Conservation (phyloP, 2,888 invertebrate species). For the Pseudanteris insignis region DNA sequence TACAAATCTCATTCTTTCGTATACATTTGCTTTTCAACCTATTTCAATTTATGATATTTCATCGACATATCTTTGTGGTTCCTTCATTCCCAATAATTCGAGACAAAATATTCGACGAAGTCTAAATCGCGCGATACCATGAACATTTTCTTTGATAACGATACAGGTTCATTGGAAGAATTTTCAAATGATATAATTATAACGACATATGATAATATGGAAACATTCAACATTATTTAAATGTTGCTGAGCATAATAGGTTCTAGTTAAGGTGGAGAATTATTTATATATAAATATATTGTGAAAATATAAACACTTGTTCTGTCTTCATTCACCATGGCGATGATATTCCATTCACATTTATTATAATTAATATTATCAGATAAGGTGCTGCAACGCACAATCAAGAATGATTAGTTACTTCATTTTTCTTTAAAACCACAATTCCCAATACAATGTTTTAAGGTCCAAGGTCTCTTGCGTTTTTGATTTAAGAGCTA, state of each 20-base stretch:
- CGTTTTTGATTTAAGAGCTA: no score
- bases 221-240: slow-evolving; percentile 13
- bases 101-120: background rate
- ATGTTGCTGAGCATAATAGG: slow-evolving; percentile 15
- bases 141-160: background rate
- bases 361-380: no score
- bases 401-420: no score
- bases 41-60: background rate
- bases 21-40: background rate
- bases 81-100: slow-evolving; percentile 9
- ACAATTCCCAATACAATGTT: no score
- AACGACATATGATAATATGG: slow-evolving; percentile 13
- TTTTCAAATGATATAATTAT: slow-evolving; percentile 8
- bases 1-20: slow-evolving; percentile 15
- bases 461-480: no score
- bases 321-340: no score
- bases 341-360: no score
- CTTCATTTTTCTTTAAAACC: no score
- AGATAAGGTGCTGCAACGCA: no score
- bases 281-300: no score
- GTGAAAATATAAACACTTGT: no score
- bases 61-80: slow-evolving; percentile 27
- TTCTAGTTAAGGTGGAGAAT: no score
- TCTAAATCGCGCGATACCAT: slow-evolving; percentile 1
- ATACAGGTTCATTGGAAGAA: background rate